Evolutionary conservation across 2,888 invertebrate genomes (phyloP).

Genomic region (Hermaeophaga mercurialis): DNA sequence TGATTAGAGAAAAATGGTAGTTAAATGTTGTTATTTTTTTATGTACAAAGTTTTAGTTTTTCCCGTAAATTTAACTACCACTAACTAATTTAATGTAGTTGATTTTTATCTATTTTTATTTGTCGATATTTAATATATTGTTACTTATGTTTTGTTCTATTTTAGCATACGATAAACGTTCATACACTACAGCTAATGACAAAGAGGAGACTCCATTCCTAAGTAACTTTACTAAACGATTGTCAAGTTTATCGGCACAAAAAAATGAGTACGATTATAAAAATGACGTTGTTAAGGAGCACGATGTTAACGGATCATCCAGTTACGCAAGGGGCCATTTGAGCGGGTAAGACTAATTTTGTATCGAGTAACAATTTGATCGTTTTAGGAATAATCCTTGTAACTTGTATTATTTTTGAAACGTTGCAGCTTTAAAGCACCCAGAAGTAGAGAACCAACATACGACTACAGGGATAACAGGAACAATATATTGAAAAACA

Average conservation of each 20-base stretch:
- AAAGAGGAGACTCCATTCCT: conserved; percentile 71
- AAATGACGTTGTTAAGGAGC: conserved; percentile 53
- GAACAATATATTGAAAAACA: conserved; percentile 63
- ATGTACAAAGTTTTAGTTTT: too few relatives aligned
- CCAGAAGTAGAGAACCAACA: conserved; percentile 46
- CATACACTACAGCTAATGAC: conserved; percentile 37
- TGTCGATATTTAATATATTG: too few relatives aligned
- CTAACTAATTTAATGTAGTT: too few relatives aligned
- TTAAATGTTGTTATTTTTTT: too few relatives aligned
- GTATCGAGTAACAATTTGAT: too few relatives aligned
- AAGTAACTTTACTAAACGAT: conserved; percentile 71
- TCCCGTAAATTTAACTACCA: too few relatives aligned
- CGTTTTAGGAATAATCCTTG: not conserved
- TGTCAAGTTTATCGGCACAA: conserved; percentile 56
- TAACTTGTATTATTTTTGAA: not conserved
- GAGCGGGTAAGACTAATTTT: conserved; percentile 43
- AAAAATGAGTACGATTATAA: conserved; percentile 48
- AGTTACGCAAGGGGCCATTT: conserved; percentile 41
- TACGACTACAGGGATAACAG: conserved; percentile 51
- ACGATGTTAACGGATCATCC: conserved; percentile 52
- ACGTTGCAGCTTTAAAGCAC: conserved; percentile 40
- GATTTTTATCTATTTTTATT: too few relatives aligned
- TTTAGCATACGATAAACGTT: conserved; percentile 45
- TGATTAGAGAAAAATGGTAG: too few relatives aligned
- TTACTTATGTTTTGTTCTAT: too few relatives aligned